Evolutionary conservation across 37 sponge, comb jelly and placozoan species (phyloP).

Genomic region (Hexactinellida sp.): DNA sequence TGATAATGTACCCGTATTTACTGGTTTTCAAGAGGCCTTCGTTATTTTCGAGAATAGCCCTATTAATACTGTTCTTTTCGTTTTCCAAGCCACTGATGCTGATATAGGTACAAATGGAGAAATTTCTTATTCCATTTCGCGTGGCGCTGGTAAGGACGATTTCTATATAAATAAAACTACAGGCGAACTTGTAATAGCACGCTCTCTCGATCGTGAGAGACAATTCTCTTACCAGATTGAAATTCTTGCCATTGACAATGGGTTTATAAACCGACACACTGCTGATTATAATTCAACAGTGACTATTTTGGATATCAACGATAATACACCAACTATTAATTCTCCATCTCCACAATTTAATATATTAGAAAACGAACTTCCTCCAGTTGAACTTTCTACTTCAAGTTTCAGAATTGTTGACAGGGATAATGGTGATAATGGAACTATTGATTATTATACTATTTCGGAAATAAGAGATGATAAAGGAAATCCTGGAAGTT

Average conservation of each 20-base stretch:
- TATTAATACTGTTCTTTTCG: constrained; percentile 1
- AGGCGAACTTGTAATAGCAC: constrained; percentile 26
- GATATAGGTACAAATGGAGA: constrained; percentile 35
- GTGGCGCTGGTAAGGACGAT: not conserved
- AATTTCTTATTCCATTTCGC: constrained; percentile 27
- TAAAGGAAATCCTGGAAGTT: not conserved
- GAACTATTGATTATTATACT: not conserved
- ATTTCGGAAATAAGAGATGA: not conserved
- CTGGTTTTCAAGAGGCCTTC: not conserved
- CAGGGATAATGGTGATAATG: not conserved
- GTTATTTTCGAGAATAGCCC: constrained; percentile 22
- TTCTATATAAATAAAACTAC: constrained; percentile 27
- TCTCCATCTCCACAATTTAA: not conserved
- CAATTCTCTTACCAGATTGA: not conserved
- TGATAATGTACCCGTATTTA: constrained; percentile 49
- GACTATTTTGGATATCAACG: not conserved
- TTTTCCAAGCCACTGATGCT: constrained; percentile 32
- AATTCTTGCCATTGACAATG: not conserved
- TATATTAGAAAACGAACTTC: not conserved
- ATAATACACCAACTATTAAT: not conserved
- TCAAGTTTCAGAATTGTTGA: not conserved
- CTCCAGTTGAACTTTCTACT: not conserved
- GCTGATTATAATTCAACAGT: not conserved
- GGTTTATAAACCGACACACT: not conserved
- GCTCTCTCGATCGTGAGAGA: constrained; percentile 36